Base-by-base conservation (phyloP, 1,140 invertebrate genomes). In the Drosophila lacertosa region DNA sequence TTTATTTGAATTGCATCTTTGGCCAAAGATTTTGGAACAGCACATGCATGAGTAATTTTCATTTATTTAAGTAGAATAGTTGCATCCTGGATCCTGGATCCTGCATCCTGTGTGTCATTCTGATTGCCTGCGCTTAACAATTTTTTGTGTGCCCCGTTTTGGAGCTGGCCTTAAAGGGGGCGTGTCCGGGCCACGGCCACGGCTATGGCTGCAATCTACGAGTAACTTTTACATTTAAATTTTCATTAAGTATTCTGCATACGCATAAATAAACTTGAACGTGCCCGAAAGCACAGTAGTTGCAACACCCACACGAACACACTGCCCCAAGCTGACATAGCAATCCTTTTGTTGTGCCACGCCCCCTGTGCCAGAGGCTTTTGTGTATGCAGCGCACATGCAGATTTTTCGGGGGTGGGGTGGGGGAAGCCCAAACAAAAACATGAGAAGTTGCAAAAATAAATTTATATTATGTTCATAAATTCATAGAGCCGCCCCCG, bases 401-500 rank as follows among this genome's bases (percentile, higher is more conserved):
- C 74, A 86, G 81, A 86, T 86, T 88, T 86, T 57, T 69, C 29
- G 59, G 54, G 54, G 59, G n/a, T n/a, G n/a, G n/a, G n/a, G n/a
- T n/a, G n/a, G n/a, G n/a, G n/a, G n/a, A n/a, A n/a, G 71, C 66
- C 54, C 47, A 58, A 88, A 86, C 82, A 86, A 88, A 88, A 88
- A 88, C 82, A 88, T 88, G 82, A 76, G 79, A 84, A 84, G 81
- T 81, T 73, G 86, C 88, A 90, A 90, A 84, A 90, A 90, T 90
- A 90, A 90, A 90, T 90, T 90, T 90, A 90, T 90, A 90, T 90
- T 90, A 90, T 90, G 88, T 90, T 90, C 88, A 90, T 90, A 90
- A 90, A 90, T 90, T 90, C 88, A 90, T 88, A 88, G 78, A 90
- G 83, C 86, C 45, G 66, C 1, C 24, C 42, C 42, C 55, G 39